Base-by-base conservation (phyloP, 2,797 vertebrate species). In the Aphelocoma californica region DNA sequence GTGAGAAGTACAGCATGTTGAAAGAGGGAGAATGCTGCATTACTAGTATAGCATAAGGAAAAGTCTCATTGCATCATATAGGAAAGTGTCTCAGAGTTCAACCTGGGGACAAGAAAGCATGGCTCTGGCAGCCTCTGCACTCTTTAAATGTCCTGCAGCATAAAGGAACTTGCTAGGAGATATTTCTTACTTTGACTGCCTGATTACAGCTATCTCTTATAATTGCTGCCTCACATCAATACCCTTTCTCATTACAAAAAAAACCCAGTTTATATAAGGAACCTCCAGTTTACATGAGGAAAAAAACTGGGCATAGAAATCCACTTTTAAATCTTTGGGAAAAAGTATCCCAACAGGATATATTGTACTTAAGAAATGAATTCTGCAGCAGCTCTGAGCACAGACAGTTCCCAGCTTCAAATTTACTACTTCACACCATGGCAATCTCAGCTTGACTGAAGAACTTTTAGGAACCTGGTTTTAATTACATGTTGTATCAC, bases 41-140 rank as follows among this genome's bases (percentile, higher is more conserved):
- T 78, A 42, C 24, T 82, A 64, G 19, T 34, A 54, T 21, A 66
- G 21, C 18, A 12, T 31, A 81, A 65, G 75, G 42, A 81, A 75
- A 86, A 86, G 20, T 31, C 19, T 34, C 29, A 48, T 57, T 91
- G 24, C 92, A 81, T 86, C 82, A 70, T 54, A 38, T 65, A 91
- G 51, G n/a, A 79, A 94, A 93, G 58, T 19, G 61, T n/a, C 57
- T 92, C 58, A 73, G 82, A 80, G 72, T 70, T 91, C 77, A 90
- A 9, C 2, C 10, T 10, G 1, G 32, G 79, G 69, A 34, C 62
- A 79, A 0, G 0, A 70, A 70, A 75, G 12, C 61, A 69, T 13
- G 23, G n/a, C n/a, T 81, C 10, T 40, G 58, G n/a, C n/a, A 44
- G 10, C 24, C 36, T 67, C 47, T 50, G 34, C 24, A 53, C n/a